These are phyloP conservation scores for Anabacerthia variegaticeps DNA, from an alignment of 2,797 vertebrate species.

Conservation along the genomic window DNA sequence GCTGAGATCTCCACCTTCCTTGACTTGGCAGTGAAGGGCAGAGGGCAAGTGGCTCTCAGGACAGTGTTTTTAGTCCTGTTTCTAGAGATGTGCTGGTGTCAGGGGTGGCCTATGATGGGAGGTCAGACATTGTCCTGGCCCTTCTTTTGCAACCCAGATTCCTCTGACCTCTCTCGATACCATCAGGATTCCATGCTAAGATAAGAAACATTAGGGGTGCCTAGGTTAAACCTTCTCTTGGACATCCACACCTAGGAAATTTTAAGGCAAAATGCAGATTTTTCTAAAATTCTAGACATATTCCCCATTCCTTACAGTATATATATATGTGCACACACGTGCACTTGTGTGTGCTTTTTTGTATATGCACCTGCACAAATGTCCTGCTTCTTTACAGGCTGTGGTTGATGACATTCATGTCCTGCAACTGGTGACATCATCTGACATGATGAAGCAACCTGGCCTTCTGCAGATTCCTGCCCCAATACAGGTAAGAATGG, in stretches of 20 bases:
- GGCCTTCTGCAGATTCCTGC: not conserved
- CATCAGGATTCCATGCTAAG: not conserved
- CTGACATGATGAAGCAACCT: not conserved
- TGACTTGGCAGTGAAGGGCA: not conserved
- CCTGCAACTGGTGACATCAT: not conserved
- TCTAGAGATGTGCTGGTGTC: not conserved
- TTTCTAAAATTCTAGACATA: not conserved
- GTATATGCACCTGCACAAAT: not conserved
- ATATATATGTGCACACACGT: accelerated
- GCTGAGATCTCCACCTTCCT: not conserved
- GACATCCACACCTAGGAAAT: not conserved
- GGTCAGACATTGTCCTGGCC: not conserved
- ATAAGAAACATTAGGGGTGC: not conserved
- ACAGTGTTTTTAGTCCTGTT: not conserved
- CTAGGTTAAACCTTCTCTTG: not conserved
- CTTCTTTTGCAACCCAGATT: not conserved
- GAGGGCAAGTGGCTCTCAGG: not conserved
- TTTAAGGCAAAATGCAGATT: not conserved
- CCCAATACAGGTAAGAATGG: not conserved
- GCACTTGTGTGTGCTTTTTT: not conserved
- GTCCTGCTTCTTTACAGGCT: not conserved
- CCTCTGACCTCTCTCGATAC: not conserved
- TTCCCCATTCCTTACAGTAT: not conserved
- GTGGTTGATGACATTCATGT: not conserved
- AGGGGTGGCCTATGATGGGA: not conserved